phyloP scores from a whole-genome alignment of 23 tunicate species.

The Botrylloides violaceus region DNA sequence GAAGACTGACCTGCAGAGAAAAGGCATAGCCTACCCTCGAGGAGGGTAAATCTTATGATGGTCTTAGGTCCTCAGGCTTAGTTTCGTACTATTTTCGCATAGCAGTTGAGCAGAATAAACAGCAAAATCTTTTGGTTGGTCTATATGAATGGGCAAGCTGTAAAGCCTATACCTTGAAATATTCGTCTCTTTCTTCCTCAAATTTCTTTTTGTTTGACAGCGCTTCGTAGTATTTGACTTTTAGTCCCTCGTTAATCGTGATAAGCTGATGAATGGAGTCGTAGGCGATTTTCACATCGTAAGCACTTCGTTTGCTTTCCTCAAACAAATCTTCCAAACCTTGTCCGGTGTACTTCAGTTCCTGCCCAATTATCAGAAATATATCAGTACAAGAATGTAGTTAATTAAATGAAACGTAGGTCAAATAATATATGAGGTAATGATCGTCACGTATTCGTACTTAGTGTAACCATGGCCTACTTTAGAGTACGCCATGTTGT shows the following conservation, averaged over 20 bases:
- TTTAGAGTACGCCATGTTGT: too few species aligned
- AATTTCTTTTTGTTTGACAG: slow-evolving; percentile 69
- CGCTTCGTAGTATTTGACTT: slow-evolving; percentile 55
- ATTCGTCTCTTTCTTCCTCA: slow-evolving; percentile 79
- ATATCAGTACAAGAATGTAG: neutral
- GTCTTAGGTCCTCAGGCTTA: too few species aligned
- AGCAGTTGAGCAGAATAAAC: too few species aligned
- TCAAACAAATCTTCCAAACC: slow-evolving; percentile 66
- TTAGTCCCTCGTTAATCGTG: slow-evolving; percentile 39
- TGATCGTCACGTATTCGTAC: too few species aligned
- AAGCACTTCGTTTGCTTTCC: slow-evolving; percentile 54
- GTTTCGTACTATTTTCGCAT: too few species aligned
- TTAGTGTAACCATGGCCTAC: neutral
- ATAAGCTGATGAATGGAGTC: slow-evolving; percentile 74
- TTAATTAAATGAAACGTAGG: neutral
- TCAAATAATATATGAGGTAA: neutral
- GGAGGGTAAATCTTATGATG: too few species aligned
- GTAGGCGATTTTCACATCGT: slow-evolving; percentile 50
- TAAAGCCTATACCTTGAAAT: slow-evolving; percentile 45
- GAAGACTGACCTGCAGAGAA: too few species aligned
- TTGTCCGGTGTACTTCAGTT: slow-evolving; percentile 46
- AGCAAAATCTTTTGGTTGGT: too few species aligned
- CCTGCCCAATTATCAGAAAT: slow-evolving; percentile 32
- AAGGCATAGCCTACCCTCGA: too few species aligned
- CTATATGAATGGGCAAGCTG: too few species aligned